Evolutionary conservation across 2,888 invertebrate species (phyloP), one percentile per base, ranked within the genome.

Genomic region (Elgonia sp.): DNA sequence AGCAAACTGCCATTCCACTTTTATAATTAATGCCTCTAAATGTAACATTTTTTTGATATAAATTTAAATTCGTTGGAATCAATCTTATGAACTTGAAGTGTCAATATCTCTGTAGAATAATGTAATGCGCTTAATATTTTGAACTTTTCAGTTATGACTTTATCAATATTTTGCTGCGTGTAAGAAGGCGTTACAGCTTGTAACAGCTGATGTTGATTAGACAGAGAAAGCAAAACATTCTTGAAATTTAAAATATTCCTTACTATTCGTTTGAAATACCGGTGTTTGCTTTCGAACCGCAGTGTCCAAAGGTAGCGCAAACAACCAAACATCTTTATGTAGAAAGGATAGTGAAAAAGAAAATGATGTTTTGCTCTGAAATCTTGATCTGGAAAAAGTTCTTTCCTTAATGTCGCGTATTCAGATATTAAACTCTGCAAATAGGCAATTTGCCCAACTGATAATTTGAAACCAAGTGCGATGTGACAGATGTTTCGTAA

Each of bases 221-320:
- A 75, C 7, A 89, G 29, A 18, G 84, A 83, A 62, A 76, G 21
- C 3, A 85, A 85, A 21, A 90, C 65, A 85, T 90, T 90, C 86
- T 89, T 89, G 46, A 89, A 91, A 86, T 92, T 92, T 73, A 86
- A 85, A n/a, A 16, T 42, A 57, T 82, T 84, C 69, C 86, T 84
- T 0, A 86, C 42, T 29, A 88, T 20, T 67, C 63, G 79, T 87
- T 92, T 91, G 37, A 92, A 91, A 88, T 84, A 90, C 9, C 81
- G 85, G 57, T 92, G 91, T 70, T 90, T 90, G 37, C 89, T 89
- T 75, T 92, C 92, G 75, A 89, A 91, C 20, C 89, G 8, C 0
- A 90, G 67, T 9, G 89, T 91, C 87, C 88, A 91, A 5, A 84
- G 37, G 42, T 90, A 83, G 67, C 86, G 87, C 8, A 90, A 42